Base-by-base conservation (phyloP, 1,140 invertebrate genomes). In the Cepaea nemoralis region DNA sequence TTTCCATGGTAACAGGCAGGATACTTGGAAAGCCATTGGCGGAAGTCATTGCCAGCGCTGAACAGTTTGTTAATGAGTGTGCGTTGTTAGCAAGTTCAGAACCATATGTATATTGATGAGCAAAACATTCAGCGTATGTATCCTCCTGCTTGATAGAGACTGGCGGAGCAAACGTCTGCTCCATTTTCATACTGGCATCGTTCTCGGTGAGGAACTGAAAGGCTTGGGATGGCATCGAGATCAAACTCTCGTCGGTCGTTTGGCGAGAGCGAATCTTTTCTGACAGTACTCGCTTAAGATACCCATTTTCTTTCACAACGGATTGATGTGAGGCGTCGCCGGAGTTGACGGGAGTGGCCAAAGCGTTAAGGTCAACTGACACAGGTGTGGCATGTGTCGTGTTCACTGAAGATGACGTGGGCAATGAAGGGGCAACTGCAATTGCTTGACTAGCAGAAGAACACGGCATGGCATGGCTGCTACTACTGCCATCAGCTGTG, bases 231-330 rank as follows among this genome's bases (percentile, higher is more conserved):
- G 78, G 78, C 78, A 80, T 80, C 31, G 33, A 8, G 42, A 5
- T 33, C 3, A 48, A 33, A n/a, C 35, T 40, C 40, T 67, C 78
- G 33, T 70, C 67, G 0, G 67, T 59, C 14, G 69, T n/a, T 31
- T 35, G 40, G 8, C 78, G 78, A 42, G 67, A 70, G 12, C 78
- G 78, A 55, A 80, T 80, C 27, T 80, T 80, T n/a, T 80, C 42
- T 1, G 78, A 80, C 27, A 80, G 40, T 35, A 69, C 78, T 73
- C 40, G 19, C 59, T 80, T 80, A 1, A 80, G 45, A 73, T 45
- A 37, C 10, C 14, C 55, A 48, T 55, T 80, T n/a, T 80, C 78
- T n/a, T 50, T 80, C 1, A 80, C 33, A 1, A 55, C 37, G 3
- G n/a, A 31, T 2, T 45, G 63, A 27, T 67, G 55, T 24, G 31